Evolutionary conservation across 1,140 invertebrate species (phyloP).

Genomic region (Fragariocoptes setiger): DNA sequence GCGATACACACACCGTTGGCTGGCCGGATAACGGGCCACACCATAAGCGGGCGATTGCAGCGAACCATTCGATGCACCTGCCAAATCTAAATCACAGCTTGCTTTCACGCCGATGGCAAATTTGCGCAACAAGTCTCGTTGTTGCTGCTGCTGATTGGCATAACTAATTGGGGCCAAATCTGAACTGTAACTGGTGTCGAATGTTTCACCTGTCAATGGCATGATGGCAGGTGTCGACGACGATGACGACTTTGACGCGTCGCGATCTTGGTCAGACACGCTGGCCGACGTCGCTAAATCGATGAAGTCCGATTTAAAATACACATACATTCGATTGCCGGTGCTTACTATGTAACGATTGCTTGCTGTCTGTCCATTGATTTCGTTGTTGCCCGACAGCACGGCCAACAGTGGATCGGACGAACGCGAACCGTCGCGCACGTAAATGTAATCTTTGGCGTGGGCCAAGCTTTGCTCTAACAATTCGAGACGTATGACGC

Average conservation of each 20-base stretch:
- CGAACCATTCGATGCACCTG: conserved; percentile 43
- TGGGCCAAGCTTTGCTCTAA: conserved; percentile 59
- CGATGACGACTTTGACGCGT: too few relatives aligned
- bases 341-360: conserved; percentile 53
- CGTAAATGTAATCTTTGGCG: conserved; percentile 48
- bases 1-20: conserved; percentile 59
- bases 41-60: conserved; percentile 56
- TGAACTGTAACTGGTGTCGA: too few relatives aligned
- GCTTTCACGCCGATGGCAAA: conserved; percentile 62
- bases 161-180: too few relatives aligned
- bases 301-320: conserved; percentile 49
- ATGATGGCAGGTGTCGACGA: too few relatives aligned
- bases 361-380: conserved; percentile 29
- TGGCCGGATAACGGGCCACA: conserved; percentile 49
- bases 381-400: conserved; percentile 16
- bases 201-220: too few relatives aligned
- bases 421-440: conserved; percentile 57
- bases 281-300: too few relatives aligned
- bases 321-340: conserved; percentile 52
- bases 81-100: conserved; percentile 27
- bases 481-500: conserved; percentile 52
- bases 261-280: too few relatives aligned
- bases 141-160: too few relatives aligned
- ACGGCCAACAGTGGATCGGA: conserved; percentile 45
- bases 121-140: too few relatives aligned